Evolutionary conservation across 2,797 vertebrate genomes (phyloP).

Genomic region (Phylloscopus collybita): DNA sequence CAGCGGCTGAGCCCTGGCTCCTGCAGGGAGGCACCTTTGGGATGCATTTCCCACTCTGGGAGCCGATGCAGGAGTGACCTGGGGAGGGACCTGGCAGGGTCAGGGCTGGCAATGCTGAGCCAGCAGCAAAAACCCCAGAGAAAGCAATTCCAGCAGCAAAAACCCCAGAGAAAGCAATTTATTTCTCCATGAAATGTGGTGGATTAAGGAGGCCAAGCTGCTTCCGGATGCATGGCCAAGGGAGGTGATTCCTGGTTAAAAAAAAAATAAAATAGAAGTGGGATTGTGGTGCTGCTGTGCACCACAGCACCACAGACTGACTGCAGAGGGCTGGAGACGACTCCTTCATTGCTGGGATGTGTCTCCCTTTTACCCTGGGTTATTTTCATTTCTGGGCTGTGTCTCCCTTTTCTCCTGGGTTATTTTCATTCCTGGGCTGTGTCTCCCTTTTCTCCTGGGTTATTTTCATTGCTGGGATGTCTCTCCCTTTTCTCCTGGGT

Average conservation of each 20-base stretch:
- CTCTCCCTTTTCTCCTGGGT: too few relatives aligned
- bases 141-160: not conserved
- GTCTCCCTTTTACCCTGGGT: too few relatives aligned
- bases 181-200: not conserved
- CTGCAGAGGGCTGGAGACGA: too few relatives aligned
- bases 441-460: too few relatives aligned
- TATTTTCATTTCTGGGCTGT: too few relatives aligned
- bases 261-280: not conserved
- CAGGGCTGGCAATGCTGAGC: not conserved
- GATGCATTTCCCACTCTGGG: not conserved
- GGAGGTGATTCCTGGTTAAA: not conserved
- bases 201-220: not conserved
- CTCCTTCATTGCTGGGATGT: too few relatives aligned
- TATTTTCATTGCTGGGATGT: too few relatives aligned
- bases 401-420: too few relatives aligned
- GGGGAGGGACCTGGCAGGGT: fast-evolving
- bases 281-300: too few relatives aligned
- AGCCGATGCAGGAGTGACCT: not conserved
- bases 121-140: not conserved
- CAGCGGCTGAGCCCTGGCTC: not conserved
- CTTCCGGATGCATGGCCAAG: fast-evolving
- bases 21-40: not conserved
- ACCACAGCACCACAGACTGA: too few relatives aligned
- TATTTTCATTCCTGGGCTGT: too few relatives aligned
- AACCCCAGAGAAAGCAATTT: not conserved